Evolutionary conservation across 2,888 invertebrate species (phyloP).

Genomic region (Hydrotaea diabolus): DNA sequence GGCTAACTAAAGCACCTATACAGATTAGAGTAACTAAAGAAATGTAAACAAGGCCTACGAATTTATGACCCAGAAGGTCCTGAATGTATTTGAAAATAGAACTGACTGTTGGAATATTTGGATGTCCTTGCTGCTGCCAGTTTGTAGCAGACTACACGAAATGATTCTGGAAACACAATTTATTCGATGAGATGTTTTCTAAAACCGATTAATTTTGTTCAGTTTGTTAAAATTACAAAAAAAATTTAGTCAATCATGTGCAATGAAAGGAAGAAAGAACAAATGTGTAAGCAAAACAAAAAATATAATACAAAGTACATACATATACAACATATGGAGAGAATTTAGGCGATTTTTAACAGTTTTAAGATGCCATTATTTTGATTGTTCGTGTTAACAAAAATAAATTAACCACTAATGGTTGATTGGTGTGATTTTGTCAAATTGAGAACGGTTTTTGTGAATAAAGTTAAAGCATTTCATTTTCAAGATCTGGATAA

Average conservation of each 20-base stretch:
- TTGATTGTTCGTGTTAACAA: no score
- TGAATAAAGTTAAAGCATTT: no score
- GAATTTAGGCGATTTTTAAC: neutral
- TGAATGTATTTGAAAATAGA: no score
- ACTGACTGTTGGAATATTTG: no score
- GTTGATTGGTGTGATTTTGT: no score
- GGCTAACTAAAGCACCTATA: no score
- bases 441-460: no score
- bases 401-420: no score
- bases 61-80: no score
- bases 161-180: neutral
- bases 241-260: conserved; percentile 20
- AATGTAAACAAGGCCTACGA: neutral
- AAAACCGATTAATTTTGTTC: conserved; percentile 45
- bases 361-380: neutral
- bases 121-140: no score
- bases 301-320: neutral
- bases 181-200: conserved; percentile 51
- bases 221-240: conserved; percentile 27
- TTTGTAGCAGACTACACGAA: no score
- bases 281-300: neutral
- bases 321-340: neutral
- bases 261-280: neutral
- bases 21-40: neutral
- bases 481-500: no score